These are phyloP conservation scores for human (Homo sapiens) DNA, from an alignment of 2,113 vertebrate genomes.

Conservation along the genomic window DNA sequence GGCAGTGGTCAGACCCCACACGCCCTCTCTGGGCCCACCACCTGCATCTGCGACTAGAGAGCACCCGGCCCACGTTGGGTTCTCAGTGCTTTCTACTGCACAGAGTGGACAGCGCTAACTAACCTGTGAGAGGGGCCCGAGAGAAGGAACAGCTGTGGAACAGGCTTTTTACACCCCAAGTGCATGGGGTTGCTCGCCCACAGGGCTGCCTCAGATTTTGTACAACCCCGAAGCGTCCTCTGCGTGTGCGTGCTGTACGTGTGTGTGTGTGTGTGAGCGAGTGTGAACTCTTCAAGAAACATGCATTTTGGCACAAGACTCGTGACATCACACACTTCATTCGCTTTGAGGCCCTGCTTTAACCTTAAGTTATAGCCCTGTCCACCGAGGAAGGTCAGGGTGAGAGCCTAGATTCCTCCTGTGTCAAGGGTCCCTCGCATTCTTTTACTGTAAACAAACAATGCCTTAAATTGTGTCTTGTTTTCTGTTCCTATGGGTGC, in stretches of 20 bases:
- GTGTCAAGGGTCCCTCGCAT: constrained; percentile 68
- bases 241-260: constrained; percentile 52
- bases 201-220: constrained; percentile 85
- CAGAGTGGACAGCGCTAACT: constrained; percentile 41
- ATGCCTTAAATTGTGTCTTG: constrained; percentile 76
- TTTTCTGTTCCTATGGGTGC: constrained; percentile 72
- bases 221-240: constrained; percentile 76
- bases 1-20: constrained; percentile 64
- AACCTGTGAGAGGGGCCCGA: constrained; percentile 78
- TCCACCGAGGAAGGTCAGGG: constrained; percentile 51
- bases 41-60: constrained; percentile 85
- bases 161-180: constrained; percentile 84
- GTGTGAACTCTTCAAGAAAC: constrained; percentile 82
- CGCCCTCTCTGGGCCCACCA: constrained; percentile 80
- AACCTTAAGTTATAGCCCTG: constrained; percentile 34
- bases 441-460: constrained; percentile 74
- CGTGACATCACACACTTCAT: constrained; percentile 60
- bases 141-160: constrained; percentile 77
- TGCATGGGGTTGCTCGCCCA: constrained; percentile 79
- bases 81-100: constrained; percentile 83
- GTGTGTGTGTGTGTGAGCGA: constrained; percentile 54
- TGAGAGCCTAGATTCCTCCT: constrained; percentile 60
- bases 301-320: constrained; percentile 86
- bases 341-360: constrained; percentile 67
- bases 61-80: constrained; percentile 87